These are phyloP conservation scores for Synodontis membranacea DNA, from an alignment of 2,113 vertebrate species.

Conservation along the genomic window DNA sequence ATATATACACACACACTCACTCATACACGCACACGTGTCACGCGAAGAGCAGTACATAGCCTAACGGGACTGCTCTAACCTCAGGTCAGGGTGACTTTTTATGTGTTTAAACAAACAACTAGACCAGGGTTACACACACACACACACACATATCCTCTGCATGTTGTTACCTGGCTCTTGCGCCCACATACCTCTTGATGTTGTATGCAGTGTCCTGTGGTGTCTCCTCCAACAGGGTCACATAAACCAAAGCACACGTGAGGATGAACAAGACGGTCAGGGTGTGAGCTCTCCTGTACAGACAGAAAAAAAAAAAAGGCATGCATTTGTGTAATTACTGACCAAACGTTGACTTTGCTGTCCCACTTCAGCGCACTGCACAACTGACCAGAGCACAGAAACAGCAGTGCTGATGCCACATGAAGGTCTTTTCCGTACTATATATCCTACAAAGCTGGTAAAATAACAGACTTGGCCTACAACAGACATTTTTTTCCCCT, in stretches of 20 bases:
- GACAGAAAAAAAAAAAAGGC: not conserved
- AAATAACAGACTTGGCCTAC: not conserved
- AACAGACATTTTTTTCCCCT: too few species aligned
- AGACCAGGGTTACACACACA: not conserved
- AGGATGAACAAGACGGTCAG: constrained; percentile 94
- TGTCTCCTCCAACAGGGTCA: constrained; percentile 94
- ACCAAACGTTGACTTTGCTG: not conserved
- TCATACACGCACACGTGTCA: constrained; percentile 7
- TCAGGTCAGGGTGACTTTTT: constrained; percentile 14
- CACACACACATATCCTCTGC: not conserved
- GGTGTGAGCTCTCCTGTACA: constrained; percentile 89
- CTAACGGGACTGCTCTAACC: not conserved
- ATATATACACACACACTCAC: constrained; percentile 54
- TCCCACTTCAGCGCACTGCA: not conserved
- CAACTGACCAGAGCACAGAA: not conserved
- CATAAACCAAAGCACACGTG: constrained; percentile 90
- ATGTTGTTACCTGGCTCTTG: not conserved
- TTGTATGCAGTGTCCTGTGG: constrained; percentile 95
- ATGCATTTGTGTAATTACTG: not conserved
- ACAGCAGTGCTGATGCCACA: not conserved
- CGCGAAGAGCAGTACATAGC: not conserved
- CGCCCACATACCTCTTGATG: constrained; percentile 84
- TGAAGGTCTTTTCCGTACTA: not conserved
- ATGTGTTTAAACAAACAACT: constrained; percentile 22
- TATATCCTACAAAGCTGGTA: not conserved